phyloP scores from a whole-genome alignment of 2,113 vertebrate species.

The Pelobates fuscus region DNA sequence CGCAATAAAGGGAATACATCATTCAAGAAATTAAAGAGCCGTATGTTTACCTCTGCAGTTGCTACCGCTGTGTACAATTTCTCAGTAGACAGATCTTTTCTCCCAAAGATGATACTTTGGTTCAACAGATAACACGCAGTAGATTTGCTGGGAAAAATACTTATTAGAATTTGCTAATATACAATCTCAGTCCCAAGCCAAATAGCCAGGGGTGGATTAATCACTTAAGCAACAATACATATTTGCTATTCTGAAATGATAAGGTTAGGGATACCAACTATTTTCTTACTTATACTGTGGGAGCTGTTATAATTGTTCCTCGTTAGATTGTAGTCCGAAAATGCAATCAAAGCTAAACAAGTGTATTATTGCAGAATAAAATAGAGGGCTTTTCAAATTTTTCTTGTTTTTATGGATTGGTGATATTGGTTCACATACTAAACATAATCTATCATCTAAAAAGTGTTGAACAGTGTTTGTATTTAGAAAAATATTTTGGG shows the following conservation, averaged over 20 bases:
- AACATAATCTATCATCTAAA: no score
- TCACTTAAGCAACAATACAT: not conserved
- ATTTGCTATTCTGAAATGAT: not conserved
- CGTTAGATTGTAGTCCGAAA: no score
- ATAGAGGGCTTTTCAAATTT: no score
- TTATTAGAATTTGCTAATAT: not conserved
- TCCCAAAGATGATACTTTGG: constrained; percentile 9
- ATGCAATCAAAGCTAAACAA: no score
- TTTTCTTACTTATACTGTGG: no score
- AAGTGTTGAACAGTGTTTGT: no score
- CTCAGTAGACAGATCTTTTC: not conserved
- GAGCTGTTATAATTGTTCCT: no score
- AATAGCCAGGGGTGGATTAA: not conserved
- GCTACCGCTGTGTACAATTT: not conserved
- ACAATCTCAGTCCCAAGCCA: not conserved
- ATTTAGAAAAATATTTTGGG: no score
- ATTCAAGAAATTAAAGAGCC: constrained; percentile 25
- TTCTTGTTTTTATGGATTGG: no score
- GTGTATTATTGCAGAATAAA: no score
- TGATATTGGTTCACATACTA: no score
- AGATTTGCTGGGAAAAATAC: not conserved
- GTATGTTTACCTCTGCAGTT: constrained; percentile 14
- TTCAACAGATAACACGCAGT: constrained; percentile 12
- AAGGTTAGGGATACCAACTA: no score
- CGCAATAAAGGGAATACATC: constrained; percentile 21